Evolutionary conservation across 92 coral and sea anemone species (phyloP).

Genomic region (Ricordea florida): DNA sequence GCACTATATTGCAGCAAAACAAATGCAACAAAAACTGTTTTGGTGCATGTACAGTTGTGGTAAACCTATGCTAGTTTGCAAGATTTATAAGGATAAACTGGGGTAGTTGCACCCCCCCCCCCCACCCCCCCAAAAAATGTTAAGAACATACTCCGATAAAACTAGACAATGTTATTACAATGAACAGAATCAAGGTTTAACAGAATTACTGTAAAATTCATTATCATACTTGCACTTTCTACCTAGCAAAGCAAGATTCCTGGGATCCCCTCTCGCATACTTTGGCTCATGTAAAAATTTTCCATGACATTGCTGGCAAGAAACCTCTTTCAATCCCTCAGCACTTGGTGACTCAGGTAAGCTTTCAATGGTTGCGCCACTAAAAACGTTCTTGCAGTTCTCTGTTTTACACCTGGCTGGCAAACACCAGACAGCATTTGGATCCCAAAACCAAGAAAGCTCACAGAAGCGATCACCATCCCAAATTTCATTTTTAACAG

Average conservation of each 20-base stretch:
- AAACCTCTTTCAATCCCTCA: conserved; percentile 52
- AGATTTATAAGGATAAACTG: not conserved
- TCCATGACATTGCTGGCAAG: conserved; percentile 43
- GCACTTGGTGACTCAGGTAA: conserved; percentile 43
- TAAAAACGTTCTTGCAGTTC: conserved; percentile 50
- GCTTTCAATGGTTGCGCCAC: conserved; percentile 27
- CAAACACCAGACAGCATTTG: conserved; percentile 57
- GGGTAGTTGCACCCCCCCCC: too few species aligned
- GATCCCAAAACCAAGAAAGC: conserved; percentile 78
- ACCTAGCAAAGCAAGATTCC: conserved; percentile 71
- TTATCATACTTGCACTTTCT: not conserved
- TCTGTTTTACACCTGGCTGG: conserved; percentile 59
- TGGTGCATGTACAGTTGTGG: not conserved
- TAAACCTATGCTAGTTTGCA: not conserved
- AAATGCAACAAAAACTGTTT: not conserved
- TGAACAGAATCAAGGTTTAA: too few species aligned
- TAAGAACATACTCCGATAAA: too few species aligned
- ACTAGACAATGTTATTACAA: too few species aligned
- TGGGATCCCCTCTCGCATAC: conserved; percentile 68
- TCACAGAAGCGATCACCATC: conserved; percentile 68
- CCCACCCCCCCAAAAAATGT: too few species aligned
- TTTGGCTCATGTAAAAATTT: conserved; percentile 65
- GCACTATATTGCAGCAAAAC: too few species aligned
- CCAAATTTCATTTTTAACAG: conserved; percentile 54
- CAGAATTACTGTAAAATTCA: too few species aligned